Evolutionary conservation across 2,113 vertebrate genomes (phyloP).

Genomic region (Pomatostomus ruficeps): DNA sequence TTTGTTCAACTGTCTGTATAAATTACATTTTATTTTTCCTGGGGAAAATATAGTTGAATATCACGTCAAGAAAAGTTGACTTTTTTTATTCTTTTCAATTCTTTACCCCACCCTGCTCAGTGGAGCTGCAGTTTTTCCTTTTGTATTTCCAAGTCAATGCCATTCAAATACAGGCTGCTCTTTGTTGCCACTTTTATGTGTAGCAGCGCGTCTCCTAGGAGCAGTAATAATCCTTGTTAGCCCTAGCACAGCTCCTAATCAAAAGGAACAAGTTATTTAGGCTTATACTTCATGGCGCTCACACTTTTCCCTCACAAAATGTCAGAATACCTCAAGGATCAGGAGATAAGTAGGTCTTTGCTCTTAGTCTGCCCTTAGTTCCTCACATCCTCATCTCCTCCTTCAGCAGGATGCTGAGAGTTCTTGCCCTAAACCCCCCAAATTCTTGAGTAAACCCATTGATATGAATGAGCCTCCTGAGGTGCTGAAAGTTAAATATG

Average conservation of each 20-base stretch:
- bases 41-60: constrained; percentile 49
- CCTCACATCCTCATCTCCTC: background rate
- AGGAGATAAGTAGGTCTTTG: background rate
- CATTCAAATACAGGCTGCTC: constrained; percentile 22
- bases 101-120: constrained; percentile 26
- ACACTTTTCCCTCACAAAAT: background rate
- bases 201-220: background rate
- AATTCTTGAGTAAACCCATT: background rate
- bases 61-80: constrained; percentile 3
- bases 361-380: background rate
- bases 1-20: constrained; percentile 56
- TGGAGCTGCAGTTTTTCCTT: constrained; percentile 53
- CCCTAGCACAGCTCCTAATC: background rate
- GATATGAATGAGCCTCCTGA: background rate
- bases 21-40: constrained; percentile 49
- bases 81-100: constrained; percentile 36
- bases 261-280: background rate
- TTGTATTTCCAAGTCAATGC: constrained; percentile 51
- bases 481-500: background rate
- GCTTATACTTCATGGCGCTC: background rate
- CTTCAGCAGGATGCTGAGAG: background rate
- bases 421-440: background rate
- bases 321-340: background rate
- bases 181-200: constrained; percentile 19
- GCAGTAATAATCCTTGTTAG: background rate